Conservation (phyloP, 2,113 vertebrate species). For the Dipodomys spectabilis region DNA sequence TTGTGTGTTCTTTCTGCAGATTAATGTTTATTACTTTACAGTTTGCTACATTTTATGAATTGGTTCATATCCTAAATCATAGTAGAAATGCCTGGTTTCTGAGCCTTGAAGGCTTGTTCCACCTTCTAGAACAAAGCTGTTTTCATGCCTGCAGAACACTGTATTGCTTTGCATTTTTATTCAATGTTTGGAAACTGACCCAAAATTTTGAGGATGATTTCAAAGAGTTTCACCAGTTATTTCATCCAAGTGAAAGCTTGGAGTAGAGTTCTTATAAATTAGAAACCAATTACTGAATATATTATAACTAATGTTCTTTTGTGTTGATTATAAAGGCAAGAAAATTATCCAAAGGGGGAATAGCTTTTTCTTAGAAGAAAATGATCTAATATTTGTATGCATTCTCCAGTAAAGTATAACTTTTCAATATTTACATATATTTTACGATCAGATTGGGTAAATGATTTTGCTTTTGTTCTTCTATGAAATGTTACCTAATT, state of each 20-base stretch:
- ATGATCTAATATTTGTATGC: neutral
- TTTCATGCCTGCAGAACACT: constrained; percentile 60
- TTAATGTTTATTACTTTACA: constrained; percentile 74
- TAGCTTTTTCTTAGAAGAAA: neutral
- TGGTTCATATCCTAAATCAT: constrained; percentile 69
- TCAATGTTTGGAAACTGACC: constrained; percentile 54
- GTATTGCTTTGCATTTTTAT: constrained; percentile 74
- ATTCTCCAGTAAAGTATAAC: neutral
- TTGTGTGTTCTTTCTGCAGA: constrained; percentile 61
- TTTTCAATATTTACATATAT: neutral
- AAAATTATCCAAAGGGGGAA: neutral
- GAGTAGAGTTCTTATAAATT: constrained; percentile 8
- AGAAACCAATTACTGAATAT: neutral
- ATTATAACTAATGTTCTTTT: neutral
- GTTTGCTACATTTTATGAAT: constrained; percentile 73
- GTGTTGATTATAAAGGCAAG: neutral
- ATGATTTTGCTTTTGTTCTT: neutral
- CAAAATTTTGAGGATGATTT: constrained; percentile 58
- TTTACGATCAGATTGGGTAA: neutral
- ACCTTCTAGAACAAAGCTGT: constrained; percentile 67
- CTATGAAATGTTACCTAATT: neutral
- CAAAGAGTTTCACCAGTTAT: neutral
- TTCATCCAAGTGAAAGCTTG: constrained; percentile 13
- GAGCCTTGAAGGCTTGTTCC: constrained; percentile 74
- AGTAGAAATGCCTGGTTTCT: constrained; percentile 56